Evolutionary conservation across 1,140 invertebrate species (phyloP).

Genomic region (Chrysoperla carnea): DNA sequence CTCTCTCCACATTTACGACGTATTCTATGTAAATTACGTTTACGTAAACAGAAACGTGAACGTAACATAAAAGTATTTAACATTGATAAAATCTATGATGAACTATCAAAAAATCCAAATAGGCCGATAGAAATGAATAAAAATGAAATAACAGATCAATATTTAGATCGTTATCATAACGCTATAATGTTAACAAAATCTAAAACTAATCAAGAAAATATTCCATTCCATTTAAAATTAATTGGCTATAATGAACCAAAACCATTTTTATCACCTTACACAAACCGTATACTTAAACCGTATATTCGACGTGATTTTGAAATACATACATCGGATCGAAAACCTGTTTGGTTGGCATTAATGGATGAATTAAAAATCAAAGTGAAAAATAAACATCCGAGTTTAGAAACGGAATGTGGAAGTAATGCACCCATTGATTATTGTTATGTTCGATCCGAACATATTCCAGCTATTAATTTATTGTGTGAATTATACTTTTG

Average conservation of each 20-base stretch:
- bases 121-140: conserved; percentile 16
- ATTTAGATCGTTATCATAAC: background rate
- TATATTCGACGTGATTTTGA: conserved; percentile 54
- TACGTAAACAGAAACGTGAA: conserved; percentile 40
- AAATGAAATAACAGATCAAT: conserved; percentile 7
- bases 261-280: conserved; percentile 38
- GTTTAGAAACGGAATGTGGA: too few relatives aligned
- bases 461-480: conserved; percentile 72
- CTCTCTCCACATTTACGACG: conserved; percentile 24
- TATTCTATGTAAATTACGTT: conserved; percentile 35
- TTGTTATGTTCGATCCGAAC: conserved; percentile 71
- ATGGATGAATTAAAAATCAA: conserved; percentile 45
- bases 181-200: conserved; percentile 22
- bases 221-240: conserved; percentile 21
- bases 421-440: conserved; percentile 47
- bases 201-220: conserved; percentile 18
- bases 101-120: conserved; percentile 6
- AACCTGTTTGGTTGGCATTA: conserved; percentile 50
- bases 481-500: conserved; percentile 72
- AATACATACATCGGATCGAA: conserved; percentile 11
- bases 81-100: conserved; percentile 25
- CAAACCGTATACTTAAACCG: conserved; percentile 51
- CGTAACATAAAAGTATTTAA: conserved; percentile 35
- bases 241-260: conserved; percentile 29
- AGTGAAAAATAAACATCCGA: conserved; percentile 35